Evolutionary conservation across 2,113 vertebrate genomes (phyloP).

Genomic region (Pontoporia blainvillei): DNA sequence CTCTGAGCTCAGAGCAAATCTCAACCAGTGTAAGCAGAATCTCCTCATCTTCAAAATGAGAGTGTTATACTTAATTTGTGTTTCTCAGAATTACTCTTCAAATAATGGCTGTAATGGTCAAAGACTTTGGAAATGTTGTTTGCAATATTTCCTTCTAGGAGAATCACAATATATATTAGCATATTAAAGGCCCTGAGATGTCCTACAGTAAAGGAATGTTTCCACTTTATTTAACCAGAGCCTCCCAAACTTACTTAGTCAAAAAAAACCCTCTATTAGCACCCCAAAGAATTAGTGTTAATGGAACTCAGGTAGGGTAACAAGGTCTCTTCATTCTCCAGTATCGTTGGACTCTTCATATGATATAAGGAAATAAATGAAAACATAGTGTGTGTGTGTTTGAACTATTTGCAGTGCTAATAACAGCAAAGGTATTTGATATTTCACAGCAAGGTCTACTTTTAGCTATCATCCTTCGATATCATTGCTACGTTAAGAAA

Average conservation of each 20-base stretch:
- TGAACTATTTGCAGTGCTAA: slow-evolving; percentile 10
- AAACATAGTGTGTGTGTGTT: background rate
- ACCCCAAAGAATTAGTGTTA: background rate
- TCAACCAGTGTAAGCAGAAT: background rate
- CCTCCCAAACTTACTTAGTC: background rate
- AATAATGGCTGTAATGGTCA: background rate
- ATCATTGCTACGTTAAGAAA: background rate
- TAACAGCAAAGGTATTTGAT: background rate
- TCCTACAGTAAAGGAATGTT: background rate
- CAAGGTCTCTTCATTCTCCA: background rate
- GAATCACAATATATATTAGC: background rate
- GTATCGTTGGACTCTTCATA: background rate
- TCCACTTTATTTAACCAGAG: background rate
- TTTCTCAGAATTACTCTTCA: background rate
- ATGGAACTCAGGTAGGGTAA: background rate
- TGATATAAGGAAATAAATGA: background rate
- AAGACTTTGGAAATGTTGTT: background rate
- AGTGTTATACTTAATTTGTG: background rate
- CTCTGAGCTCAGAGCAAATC: background rate
- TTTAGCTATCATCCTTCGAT: slow-evolving; percentile 17
- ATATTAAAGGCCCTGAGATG: background rate
- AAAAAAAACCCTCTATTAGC: background rate
- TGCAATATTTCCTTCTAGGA: background rate
- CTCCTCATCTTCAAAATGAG: background rate
- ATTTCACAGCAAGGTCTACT: slow-evolving; percentile 1